Conservation (phyloP, 2,888 invertebrate genomes). For the Odontothrips loti region DNA sequence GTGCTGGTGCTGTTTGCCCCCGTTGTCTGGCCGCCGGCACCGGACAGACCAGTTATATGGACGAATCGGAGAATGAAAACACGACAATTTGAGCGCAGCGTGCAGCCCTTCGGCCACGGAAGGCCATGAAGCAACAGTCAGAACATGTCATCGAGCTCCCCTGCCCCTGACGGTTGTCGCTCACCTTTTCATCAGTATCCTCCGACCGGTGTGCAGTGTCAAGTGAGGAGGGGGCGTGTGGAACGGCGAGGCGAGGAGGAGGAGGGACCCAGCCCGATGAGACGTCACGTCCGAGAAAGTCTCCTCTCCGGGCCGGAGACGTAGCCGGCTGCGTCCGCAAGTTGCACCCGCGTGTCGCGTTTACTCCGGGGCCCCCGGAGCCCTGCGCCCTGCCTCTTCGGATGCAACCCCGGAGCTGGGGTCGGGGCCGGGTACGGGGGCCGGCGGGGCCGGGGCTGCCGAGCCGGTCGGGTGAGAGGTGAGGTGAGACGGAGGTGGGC, state of each 20-base stretch:
- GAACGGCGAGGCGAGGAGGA: neutral
- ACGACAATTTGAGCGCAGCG: no score
- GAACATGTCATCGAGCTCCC: no score
- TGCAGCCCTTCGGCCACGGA: no score
- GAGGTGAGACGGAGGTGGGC: no score
- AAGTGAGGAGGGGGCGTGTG: neutral
- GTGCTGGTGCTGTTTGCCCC: no score
- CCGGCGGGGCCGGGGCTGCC: neutral
- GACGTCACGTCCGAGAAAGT: conserved; percentile 25
- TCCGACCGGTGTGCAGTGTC: neutral
- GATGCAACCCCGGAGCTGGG: neutral
- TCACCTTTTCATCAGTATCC: neutral
- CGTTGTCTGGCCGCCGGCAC: no score
- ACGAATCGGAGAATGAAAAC: no score
- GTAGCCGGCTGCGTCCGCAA: neutral
- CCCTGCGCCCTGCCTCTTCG: no score
- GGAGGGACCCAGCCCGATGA: neutral
- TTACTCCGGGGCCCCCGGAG: neutral
- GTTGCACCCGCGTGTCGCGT: neutral
- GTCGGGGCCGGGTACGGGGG: neutral
- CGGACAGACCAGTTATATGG: no score
- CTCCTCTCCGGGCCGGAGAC: neutral
- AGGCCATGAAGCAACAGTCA: no score
- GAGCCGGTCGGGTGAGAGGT: no score
- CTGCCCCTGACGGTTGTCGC: neutral